Evolutionary conservation across 2,888 invertebrate genomes (phyloP).

Genomic region (Suillia variegata): DNA sequence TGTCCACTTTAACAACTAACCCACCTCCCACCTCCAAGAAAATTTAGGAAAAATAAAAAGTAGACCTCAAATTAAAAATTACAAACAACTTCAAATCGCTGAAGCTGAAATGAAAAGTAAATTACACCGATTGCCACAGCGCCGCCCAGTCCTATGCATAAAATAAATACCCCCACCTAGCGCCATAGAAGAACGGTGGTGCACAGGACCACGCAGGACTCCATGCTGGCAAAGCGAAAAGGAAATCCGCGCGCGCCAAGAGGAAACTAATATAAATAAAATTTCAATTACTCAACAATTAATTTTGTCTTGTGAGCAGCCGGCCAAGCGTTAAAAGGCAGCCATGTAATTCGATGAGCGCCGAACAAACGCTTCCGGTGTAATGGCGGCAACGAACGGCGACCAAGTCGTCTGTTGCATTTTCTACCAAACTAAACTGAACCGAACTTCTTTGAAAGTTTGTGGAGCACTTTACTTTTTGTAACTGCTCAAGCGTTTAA

Average conservation of each 20-base stretch:
- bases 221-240: background rate
- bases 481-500: slow-evolving; percentile 38
- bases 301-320: slow-evolving; percentile 59
- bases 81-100: background rate
- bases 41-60: slow-evolving; percentile 30
- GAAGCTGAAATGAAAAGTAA: slow-evolving; percentile 1
- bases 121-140: background rate
- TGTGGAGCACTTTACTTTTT: too few species aligned
- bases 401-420: background rate
- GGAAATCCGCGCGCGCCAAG: slow-evolving; percentile 41
- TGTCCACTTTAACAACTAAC: background rate
- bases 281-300: slow-evolving; percentile 63
- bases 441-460: background rate
- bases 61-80: slow-evolving; percentile 10
- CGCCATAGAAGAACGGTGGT: background rate
- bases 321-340: slow-evolving; percentile 56
- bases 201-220: background rate
- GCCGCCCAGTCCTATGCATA: background rate
- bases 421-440: background rate
- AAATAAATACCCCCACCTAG: background rate
- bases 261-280: slow-evolving; percentile 62
- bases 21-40: too few species aligned
- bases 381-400: slow-evolving; percentile 2
- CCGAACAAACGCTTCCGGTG: slow-evolving; percentile 23
- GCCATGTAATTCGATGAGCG: slow-evolving; percentile 30